Conservation (phyloP, 2,888 invertebrate species). For the Elmis aenea region DNA sequence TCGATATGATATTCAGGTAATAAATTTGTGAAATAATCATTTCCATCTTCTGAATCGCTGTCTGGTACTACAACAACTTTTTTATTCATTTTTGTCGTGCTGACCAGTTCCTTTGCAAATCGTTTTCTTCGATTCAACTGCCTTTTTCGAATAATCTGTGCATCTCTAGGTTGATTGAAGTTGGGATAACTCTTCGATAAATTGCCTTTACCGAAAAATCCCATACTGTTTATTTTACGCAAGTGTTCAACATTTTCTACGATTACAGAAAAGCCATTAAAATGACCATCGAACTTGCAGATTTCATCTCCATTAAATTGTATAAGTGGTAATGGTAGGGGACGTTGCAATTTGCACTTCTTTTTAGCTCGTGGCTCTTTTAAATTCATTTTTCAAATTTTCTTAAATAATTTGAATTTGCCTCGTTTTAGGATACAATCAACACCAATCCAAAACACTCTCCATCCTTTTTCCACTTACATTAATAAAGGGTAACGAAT, state of each 20-base stretch:
- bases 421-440: slow-evolving; percentile 6
- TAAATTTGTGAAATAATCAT: slow-evolving; percentile 57
- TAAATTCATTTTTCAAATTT: slow-evolving; percentile 50
- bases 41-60: slow-evolving; percentile 60
- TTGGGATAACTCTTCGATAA: slow-evolving; percentile 40
- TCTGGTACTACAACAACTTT: slow-evolving; percentile 60
- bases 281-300: slow-evolving; percentile 56
- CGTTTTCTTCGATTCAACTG: slow-evolving; percentile 57
- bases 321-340: slow-evolving; percentile 44
- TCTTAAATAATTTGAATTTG: slow-evolving; percentile 43
- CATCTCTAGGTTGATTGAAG: slow-evolving; percentile 40
- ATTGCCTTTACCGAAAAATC: slow-evolving; percentile 70
- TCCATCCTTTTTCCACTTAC: not conserved
- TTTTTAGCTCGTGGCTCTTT: slow-evolving; percentile 49
- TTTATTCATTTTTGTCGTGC: slow-evolving; percentile 26
- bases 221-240: slow-evolving; percentile 60
- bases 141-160: slow-evolving; percentile 55
- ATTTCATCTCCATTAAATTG: slow-evolving; percentile 47
- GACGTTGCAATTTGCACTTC: slow-evolving; percentile 39
- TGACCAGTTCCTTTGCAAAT: slow-evolving; percentile 48
- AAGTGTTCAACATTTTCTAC: slow-evolving; percentile 57
- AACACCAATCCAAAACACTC: not conserved
- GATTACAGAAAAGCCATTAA: slow-evolving; percentile 64
- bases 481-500: no score
- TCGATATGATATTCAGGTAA: slow-evolving; percentile 57